These are phyloP conservation scores for Hipparchia sbordonii DNA, from an alignment of 2,888 invertebrate species.

Conservation along the genomic window DNA sequence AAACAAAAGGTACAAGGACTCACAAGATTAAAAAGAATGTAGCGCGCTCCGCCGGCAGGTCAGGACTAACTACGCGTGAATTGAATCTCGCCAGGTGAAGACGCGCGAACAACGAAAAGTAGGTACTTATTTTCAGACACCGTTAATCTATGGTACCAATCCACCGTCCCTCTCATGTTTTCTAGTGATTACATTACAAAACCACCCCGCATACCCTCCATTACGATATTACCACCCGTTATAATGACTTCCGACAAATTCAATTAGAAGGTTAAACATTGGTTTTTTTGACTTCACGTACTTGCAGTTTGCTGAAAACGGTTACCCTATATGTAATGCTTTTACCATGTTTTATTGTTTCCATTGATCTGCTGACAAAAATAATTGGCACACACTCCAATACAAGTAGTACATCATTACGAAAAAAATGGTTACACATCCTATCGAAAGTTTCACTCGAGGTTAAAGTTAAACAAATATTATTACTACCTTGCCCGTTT, in stretches of 20 bases:
- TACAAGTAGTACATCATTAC: no score
- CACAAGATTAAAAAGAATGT: constrained; percentile 55
- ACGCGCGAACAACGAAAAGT: constrained; percentile 49
- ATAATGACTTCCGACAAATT: neutral
- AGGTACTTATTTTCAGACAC: constrained; percentile 35
- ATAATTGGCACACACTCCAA: no score
- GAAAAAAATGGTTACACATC: no score
- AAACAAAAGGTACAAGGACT: constrained; percentile 48
- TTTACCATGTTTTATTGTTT: no score
- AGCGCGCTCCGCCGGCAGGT: constrained; percentile 51
- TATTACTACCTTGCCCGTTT: no score
- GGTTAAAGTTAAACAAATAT: no score
- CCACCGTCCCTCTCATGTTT: neutral
- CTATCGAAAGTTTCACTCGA: no score
- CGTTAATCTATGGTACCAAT: constrained; percentile 30
- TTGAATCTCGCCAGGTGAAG: constrained; percentile 65
- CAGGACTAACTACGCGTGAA: constrained; percentile 55
- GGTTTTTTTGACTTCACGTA: neutral
- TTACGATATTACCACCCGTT: neutral
- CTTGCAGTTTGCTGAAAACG: no score
- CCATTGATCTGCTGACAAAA: no score
- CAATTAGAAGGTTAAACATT: constrained; percentile 2
- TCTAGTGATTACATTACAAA: constrained; percentile 1
- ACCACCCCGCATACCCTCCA: neutral
- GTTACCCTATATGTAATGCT: no score